These are phyloP conservation scores for Eupeodes luniger DNA, from an alignment of 2,888 invertebrate genomes.

Conservation along the genomic window DNA sequence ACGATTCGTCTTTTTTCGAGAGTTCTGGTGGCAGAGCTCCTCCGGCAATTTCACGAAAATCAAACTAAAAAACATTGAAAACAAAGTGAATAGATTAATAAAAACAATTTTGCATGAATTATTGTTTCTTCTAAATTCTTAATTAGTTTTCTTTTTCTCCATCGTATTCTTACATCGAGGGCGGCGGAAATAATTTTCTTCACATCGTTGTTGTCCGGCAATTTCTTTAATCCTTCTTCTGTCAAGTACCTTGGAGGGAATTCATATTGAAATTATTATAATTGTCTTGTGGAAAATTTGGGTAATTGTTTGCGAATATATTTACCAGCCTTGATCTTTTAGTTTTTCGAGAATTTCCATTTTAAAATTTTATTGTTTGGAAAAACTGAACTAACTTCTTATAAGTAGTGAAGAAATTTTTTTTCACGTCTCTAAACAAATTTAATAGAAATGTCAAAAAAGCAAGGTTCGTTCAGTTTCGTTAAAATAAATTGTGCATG, in stretches of 20 bases:
- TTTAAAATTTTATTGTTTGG: slow-evolving; percentile 70
- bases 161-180: slow-evolving; percentile 87
- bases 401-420: slow-evolving; percentile 60
- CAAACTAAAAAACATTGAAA: slow-evolving; percentile 82
- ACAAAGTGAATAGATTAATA: slow-evolving; percentile 14
- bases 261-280: slow-evolving; percentile 11
- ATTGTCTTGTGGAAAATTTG: background rate
- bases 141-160: slow-evolving; percentile 22
- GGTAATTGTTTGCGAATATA: slow-evolving; percentile 18
- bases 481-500: slow-evolving; percentile 7
- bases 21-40: slow-evolving; percentile 89
- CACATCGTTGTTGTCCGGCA: slow-evolving; percentile 88
- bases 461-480: slow-evolving; percentile 51
- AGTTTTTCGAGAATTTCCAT: slow-evolving; percentile 88
- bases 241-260: slow-evolving; percentile 88
- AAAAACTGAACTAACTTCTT: slow-evolving; percentile 24
- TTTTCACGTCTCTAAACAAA: slow-evolving; percentile 70
- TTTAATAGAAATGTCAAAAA: slow-evolving; percentile 68
- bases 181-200: slow-evolving; percentile 88
- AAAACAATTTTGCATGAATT: slow-evolving; percentile 1
- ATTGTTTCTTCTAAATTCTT: background rate
- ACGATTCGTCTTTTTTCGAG: slow-evolving; percentile 85
- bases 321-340: slow-evolving; percentile 88
- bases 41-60: slow-evolving; percentile 92
- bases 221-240: slow-evolving; percentile 88